phyloP scores from a whole-genome alignment of 2,797 vertebrate species.

The Tapera naevia region DNA sequence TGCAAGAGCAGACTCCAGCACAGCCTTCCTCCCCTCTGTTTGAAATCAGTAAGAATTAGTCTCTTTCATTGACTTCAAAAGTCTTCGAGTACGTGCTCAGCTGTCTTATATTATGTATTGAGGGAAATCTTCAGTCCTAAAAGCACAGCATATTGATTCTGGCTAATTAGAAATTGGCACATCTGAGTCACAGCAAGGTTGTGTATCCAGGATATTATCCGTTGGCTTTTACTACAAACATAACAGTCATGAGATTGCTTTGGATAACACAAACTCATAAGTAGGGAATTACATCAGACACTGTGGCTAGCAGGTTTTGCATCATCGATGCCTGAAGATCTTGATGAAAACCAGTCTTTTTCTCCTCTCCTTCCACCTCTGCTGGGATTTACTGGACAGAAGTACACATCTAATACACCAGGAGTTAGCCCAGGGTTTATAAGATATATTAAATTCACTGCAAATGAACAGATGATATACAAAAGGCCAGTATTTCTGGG shows the following conservation, averaged over 20 bases:
- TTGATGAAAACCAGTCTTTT: not conserved
- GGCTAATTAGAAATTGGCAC: not conserved
- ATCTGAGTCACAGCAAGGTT: not conserved
- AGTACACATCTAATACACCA: not conserved
- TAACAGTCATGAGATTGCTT: not conserved
- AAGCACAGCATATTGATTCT: not conserved
- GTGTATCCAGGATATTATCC: not conserved
- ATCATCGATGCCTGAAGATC: not conserved
- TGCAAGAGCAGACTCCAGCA: not conserved
- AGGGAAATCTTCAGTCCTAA: not conserved
- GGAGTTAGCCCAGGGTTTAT: not conserved
- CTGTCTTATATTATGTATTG: not conserved
- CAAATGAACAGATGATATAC: not conserved
- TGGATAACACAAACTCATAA: not conserved
- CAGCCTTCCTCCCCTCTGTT: not conserved
- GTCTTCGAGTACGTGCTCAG: not conserved
- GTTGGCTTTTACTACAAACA: not conserved
- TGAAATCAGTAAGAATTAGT: not conserved
- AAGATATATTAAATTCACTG: not conserved
- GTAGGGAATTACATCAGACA: not conserved
- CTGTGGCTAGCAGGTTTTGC: not conserved
- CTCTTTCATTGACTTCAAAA: not conserved
- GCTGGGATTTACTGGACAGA: not conserved
- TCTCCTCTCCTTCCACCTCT: not conserved
- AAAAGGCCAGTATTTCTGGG: not conserved